These are phyloP conservation scores for Homalodisca vitripennis DNA, from an alignment of 1,140 invertebrate species.

Conservation along the genomic window DNA sequence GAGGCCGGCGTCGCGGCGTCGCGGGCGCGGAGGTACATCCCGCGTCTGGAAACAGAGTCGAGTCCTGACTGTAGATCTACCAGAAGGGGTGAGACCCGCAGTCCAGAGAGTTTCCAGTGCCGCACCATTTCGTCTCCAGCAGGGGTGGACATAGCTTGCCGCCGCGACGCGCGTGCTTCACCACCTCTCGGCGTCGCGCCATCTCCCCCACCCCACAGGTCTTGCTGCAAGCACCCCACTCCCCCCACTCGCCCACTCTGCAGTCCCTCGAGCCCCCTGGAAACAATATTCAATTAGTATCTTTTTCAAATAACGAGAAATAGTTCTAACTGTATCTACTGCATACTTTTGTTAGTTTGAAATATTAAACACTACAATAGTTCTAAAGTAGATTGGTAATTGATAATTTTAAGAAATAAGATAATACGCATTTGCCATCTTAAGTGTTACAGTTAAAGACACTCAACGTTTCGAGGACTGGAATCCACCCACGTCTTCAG, in stretches of 20 bases:
- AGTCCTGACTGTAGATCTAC: not conserved
- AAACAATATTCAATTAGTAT: no score
- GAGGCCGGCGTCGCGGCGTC: not conserved
- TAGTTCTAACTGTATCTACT: no score
- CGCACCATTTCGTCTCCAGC: constrained; percentile 83
- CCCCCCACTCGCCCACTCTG: constrained; percentile 81
- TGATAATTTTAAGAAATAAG: not conserved
- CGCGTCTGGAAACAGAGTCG: not conserved
- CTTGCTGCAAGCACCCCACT: constrained; percentile 81
- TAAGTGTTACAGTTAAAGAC: no score
- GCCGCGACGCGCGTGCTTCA: constrained; percentile 70
- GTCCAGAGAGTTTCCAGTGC: constrained; percentile 53
- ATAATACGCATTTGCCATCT: not conserved
- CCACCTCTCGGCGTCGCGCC: constrained; percentile 69
- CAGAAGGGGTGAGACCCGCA: constrained; percentile 18
- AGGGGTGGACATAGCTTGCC: constrained; percentile 77
- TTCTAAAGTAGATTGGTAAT: not conserved
- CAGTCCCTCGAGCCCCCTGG: constrained; percentile 63
- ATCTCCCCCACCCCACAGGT: constrained; percentile 86
- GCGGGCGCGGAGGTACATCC: not conserved
- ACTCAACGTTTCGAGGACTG: no score
- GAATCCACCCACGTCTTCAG: no score
- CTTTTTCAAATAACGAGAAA: no score
- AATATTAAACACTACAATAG: no score
- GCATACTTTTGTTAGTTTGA: no score